Evolutionary conservation across 1,140 invertebrate species (phyloP), one percentile per base, ranked within the genome.

Genomic region (Lasioglossum baleicum): DNA sequence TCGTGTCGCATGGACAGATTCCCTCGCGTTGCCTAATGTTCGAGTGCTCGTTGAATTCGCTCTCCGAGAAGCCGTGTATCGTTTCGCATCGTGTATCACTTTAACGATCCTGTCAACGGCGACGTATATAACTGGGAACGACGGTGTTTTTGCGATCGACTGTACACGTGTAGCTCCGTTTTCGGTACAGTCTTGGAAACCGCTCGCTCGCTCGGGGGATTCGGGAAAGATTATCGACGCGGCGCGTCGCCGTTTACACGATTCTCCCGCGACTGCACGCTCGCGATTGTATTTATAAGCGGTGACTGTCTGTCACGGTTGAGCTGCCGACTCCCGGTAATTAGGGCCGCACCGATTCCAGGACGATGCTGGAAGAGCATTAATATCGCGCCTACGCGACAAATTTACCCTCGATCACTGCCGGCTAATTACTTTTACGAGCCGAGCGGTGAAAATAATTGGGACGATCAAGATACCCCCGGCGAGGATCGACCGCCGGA

Each of bases 221-320:
- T 48, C 44, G 0, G 44, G 44, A 48, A 48, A 48, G 44, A 48
- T 48, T 48, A 48, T 48, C 44, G 44, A 48, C 44, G 44, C 8
- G 0, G 2, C 44, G 44, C 44, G 44, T 13, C 2, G 44, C 44
- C 44, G 68, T 73, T 60, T 8, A n/a, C n/a, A n/a, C 17, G 56
- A 58, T n/a, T 3, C 44, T 8, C 17, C 7, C 56, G n/a, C 56
- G 20, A 58, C n/a, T 58, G 56, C 20, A 8, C 17, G 31, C 1
- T 44, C n/a, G 66, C 67, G 66, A 80, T 83, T 71, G 58, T 79
- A 64, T 74, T 68, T 73, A 79, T 53, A 22, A 56, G 44, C 40
- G 58, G 69, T 44, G 63, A 83, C 75, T 71, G 74, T 84, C 67
- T 81, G 44, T 84, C 73, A 77, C 56, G 6, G 73, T 74, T 69